phyloP scores from a whole-genome alignment of 1,140 invertebrate species.

The Galendromus occidentalis region DNA sequence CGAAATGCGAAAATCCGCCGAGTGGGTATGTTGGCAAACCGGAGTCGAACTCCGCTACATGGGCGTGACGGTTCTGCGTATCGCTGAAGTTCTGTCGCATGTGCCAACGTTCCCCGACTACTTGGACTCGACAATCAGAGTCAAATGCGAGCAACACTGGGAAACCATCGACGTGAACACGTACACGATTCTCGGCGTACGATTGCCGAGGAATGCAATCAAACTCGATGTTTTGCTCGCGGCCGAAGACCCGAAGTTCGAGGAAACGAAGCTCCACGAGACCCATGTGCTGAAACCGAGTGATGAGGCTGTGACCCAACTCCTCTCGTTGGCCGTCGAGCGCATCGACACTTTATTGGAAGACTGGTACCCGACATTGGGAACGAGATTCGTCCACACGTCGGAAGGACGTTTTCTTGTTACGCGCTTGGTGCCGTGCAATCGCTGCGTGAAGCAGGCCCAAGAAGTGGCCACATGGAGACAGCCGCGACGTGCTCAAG shows the following conservation, averaged over 20 bases:
- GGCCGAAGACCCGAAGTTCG: not conserved
- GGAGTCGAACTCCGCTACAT: conserved; percentile 69
- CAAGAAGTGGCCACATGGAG: conserved; percentile 6
- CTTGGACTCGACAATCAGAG: conserved; percentile 16
- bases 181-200: not conserved
- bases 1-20: conserved; percentile 41
- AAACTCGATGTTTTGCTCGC: not conserved
- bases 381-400: conserved; percentile 90
- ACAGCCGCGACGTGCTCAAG: not conserved
- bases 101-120: conserved; percentile 20
- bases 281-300: conserved; percentile 33
- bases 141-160: conserved; percentile 12
- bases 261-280: not conserved
- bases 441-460: conserved; percentile 43
- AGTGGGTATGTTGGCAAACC: conserved; percentile 90
- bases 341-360: conserved; percentile 90
- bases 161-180: conserved; percentile 11
- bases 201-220: not conserved
- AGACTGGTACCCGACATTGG: conserved; percentile 90
- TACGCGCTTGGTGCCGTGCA: conserved; percentile 80
- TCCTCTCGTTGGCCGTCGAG: conserved; percentile 76
- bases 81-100: conserved; percentile 56
- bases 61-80: conserved; percentile 50
- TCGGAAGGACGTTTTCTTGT: conserved; percentile 86
- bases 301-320: conserved; percentile 53